phyloP scores from a whole-genome alignment of 2,113 vertebrate genomes.

The Macaca nemestrina region DNA sequence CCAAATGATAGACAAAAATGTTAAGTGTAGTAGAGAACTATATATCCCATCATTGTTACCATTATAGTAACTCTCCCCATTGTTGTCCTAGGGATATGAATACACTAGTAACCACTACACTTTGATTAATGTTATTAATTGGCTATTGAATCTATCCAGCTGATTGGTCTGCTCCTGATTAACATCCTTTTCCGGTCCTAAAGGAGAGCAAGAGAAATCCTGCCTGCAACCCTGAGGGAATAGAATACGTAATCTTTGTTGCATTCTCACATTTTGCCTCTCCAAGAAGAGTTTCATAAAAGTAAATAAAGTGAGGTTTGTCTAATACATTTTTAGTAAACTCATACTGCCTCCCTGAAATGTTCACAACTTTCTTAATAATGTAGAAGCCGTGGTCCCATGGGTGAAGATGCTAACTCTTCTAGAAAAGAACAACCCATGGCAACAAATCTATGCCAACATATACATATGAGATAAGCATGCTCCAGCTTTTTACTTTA shows the following conservation, averaged over 20 bases:
- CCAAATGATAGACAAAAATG: background rate
- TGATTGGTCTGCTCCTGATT: background rate
- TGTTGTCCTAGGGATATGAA: background rate
- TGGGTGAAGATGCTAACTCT: background rate
- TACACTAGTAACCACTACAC: background rate
- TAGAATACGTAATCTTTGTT: background rate
- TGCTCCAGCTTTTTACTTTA: background rate
- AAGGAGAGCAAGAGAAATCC: background rate
- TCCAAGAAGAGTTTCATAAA: background rate
- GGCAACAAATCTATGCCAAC: background rate
- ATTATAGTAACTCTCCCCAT: background rate
- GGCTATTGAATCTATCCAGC: background rate
- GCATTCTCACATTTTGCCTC: background rate
- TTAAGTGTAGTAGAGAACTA: background rate
- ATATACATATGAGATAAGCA: background rate
- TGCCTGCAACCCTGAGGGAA: background rate
- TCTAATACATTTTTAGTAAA: background rate
- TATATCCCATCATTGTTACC: background rate
- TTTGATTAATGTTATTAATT: background rate
- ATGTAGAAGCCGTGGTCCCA: background rate
- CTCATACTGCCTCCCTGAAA: background rate
- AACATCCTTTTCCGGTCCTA: background rate
- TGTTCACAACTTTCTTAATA: conserved; percentile 3
- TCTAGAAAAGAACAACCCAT: background rate
- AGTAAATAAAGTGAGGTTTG: background rate